phyloP scores from a whole-genome alignment of 2,888 invertebrate species.

The Autographa pulchrina region DNA sequence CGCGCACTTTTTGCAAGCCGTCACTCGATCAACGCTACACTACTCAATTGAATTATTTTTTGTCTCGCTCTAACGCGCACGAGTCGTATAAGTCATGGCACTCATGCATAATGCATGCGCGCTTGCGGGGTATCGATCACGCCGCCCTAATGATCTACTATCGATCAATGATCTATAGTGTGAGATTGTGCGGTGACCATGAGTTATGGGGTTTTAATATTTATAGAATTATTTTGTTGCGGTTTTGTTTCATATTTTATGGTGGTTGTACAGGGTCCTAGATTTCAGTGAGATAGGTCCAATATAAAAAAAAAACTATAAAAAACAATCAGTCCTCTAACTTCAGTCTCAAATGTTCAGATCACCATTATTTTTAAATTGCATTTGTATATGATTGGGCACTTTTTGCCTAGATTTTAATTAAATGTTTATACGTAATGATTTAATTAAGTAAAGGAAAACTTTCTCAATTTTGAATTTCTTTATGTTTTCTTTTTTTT shows the following conservation, averaged over 20 bases:
- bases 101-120: conserved; percentile 52
- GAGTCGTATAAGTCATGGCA: conserved; percentile 37
- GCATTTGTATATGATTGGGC: too few relatives aligned
- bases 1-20: conserved; percentile 27
- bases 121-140: conserved; percentile 58
- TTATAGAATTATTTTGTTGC: not conserved
- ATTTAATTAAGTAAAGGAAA: too few relatives aligned
- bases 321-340: too few relatives aligned
- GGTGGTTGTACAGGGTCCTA: not conserved
- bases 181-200: conserved; percentile 38
- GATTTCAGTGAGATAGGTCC: not conserved
- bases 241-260: not conserved
- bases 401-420: too few relatives aligned
- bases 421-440: too few relatives aligned
- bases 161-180: conserved; percentile 59
- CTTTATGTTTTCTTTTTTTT: too few relatives aligned
- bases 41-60: conserved; percentile 54
- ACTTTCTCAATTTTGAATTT: too few relatives aligned
- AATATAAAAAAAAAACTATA: too few relatives aligned
- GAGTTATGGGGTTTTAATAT: conserved; percentile 7
- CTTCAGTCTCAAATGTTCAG: too few relatives aligned
- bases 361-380: too few relatives aligned
- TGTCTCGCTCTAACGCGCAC: conserved; percentile 41
- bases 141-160: conserved; percentile 63
- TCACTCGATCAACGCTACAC: conserved; percentile 48